A percentile compares a stretch with the other conserved stretches of the same genome.
Conservation (phyloP, 2,113 vertebrate genomes). For the Taxidea taxus region DNA sequence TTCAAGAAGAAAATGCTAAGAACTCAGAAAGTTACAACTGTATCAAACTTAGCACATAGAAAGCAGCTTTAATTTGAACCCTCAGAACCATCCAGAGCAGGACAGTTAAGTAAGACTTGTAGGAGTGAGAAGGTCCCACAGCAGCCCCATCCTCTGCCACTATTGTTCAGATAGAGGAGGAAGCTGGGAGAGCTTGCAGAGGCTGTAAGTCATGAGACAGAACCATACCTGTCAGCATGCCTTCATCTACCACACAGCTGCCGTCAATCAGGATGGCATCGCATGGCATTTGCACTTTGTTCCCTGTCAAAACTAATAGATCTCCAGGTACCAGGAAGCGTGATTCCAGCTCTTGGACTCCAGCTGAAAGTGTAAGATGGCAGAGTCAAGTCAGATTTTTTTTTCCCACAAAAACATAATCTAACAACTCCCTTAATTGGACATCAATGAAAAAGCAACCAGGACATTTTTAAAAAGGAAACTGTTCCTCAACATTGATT, state of each 20-base stretch:
- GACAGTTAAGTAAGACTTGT: not conserved
- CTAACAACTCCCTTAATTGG: not conserved
- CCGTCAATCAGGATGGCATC: conserved; percentile 84
- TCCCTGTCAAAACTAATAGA: conserved; percentile 78
- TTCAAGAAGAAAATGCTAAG: not conserved
- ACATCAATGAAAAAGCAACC: conserved; percentile 6
- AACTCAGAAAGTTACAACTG: not conserved
- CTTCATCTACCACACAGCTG: conserved; percentile 85
- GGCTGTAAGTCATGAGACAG: not conserved
- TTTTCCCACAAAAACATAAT: not conserved
- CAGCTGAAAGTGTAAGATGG: conserved; percentile 71
- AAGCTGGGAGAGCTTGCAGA: not conserved
- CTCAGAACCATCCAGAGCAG: not conserved
- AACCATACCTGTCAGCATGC: conserved; percentile 86
- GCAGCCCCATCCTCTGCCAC: fast-evolving
- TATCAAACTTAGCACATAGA: not conserved
- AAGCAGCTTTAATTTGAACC: not conserved
- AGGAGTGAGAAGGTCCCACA: not conserved
- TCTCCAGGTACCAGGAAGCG: conserved; percentile 86
- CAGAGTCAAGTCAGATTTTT: not conserved
- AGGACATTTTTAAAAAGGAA: not conserved
- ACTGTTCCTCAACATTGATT: not conserved
- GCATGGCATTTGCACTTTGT: conserved; percentile 81
- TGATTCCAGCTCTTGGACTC: conserved; percentile 81
- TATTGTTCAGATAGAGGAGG: not conserved